phyloP scores from a whole-genome alignment of 2,113 vertebrate species.

The Xyliphius kryptos region DNA sequence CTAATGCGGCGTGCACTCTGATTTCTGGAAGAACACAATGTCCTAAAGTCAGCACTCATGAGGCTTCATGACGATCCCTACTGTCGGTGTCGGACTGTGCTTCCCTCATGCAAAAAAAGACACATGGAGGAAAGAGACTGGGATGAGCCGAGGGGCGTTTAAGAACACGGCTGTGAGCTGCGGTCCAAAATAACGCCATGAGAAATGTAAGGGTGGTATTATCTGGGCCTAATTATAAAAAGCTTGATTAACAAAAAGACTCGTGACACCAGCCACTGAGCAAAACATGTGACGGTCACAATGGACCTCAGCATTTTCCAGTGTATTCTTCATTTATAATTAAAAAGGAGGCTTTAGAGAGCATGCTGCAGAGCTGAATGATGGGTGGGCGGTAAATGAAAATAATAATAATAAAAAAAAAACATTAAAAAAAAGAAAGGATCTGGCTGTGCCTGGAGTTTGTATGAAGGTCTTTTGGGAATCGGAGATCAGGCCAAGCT shows the following conservation, averaged over 20 bases:
- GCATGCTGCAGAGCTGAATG: background rate
- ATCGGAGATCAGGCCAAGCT: no score
- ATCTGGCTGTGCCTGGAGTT: background rate
- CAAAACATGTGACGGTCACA: slow-evolving; percentile 17
- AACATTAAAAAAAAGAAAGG: background rate
- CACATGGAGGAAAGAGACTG: background rate
- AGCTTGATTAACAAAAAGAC: slow-evolving; percentile 21
- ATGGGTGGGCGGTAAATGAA: background rate
- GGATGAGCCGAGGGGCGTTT: background rate
- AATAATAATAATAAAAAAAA: background rate
- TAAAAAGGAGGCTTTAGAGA: background rate
- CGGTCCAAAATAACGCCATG: background rate
- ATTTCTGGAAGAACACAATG: background rate
- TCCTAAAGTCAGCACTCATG: background rate
- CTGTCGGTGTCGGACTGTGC: background rate
- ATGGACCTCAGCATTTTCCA: background rate
- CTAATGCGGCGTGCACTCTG: background rate
- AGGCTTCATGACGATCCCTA: no score
- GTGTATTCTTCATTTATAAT: background rate
- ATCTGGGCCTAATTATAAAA: slow-evolving; percentile 14
- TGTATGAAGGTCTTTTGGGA: background rate
- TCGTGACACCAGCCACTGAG: slow-evolving; percentile 13
- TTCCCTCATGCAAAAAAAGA: background rate
- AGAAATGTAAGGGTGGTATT: background rate
- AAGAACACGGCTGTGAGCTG: background rate